Evolutionary conservation across 2,797 vertebrate genomes (phyloP).

Genomic region (Gadopsis bispinosus): DNA sequence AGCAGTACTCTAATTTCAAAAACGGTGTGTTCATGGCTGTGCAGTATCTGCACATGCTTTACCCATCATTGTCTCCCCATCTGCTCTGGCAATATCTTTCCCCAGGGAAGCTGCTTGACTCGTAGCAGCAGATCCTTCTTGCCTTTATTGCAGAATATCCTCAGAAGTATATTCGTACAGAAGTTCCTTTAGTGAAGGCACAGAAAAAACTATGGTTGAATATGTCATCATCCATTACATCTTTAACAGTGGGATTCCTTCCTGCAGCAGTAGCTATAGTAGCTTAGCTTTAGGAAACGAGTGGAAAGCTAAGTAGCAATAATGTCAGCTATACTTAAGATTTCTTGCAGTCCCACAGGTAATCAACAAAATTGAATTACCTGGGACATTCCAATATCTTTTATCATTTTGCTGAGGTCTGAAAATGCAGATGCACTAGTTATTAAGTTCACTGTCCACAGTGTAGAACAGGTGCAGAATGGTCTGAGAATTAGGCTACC

Average conservation of each 20-base stretch:
- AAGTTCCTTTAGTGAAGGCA: conserved; percentile 40
- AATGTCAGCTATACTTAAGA: conserved; percentile 4
- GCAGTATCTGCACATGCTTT: conserved; percentile 55
- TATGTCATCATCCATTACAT: conserved; percentile 54
- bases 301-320: neutral
- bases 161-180: conserved; percentile 43
- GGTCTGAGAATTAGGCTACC: neutral
- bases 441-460: neutral
- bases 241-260: conserved; percentile 40
- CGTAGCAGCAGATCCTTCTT: conserved; percentile 51
- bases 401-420: neutral
- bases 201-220: conserved; percentile 49
- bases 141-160: conserved; percentile 50
- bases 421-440: neutral
- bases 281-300: conserved; percentile 21
- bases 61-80: conserved; percentile 58
- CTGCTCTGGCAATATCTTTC: conserved; percentile 41
- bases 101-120: conserved; percentile 51
- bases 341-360: conserved; percentile 6
- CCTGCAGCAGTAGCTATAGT: conserved; percentile 8
- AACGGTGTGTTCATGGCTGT: conserved; percentile 37
- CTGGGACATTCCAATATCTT: no score
- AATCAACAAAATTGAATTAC: neutral
- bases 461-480: neutral
- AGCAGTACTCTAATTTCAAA: conserved; percentile 38